phyloP scores from a whole-genome alignment of 2,113 vertebrate species.

The Callipepla californica region DNA sequence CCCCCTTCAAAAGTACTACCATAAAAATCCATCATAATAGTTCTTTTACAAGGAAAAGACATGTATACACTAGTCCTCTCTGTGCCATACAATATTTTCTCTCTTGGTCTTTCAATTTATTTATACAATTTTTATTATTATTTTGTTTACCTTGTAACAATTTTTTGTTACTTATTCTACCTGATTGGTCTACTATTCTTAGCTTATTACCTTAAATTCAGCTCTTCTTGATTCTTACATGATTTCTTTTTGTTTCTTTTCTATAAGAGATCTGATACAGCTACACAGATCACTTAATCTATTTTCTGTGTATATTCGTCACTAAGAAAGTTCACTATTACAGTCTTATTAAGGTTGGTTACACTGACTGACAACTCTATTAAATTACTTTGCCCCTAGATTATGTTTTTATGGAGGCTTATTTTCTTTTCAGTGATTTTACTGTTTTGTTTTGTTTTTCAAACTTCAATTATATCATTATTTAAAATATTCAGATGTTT shows the following conservation, averaged over 20 bases:
- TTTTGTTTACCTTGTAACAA: not conserved
- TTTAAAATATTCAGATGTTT: constrained; percentile 1
- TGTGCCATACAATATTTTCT: not conserved
- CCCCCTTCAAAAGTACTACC: not conserved
- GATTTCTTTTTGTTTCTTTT: not conserved
- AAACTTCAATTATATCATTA: not conserved
- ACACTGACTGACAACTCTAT: not conserved
- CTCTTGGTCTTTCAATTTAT: not conserved
- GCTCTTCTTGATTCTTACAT: not conserved
- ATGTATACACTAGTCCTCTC: not conserved
- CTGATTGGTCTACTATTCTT: not conserved
- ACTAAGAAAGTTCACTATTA: not conserved
- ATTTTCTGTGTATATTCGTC: not conserved
- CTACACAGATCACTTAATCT: not conserved
- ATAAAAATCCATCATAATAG: not conserved
- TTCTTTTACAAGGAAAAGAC: not conserved
- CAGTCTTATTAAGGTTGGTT: not conserved
- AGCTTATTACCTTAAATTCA: not conserved
- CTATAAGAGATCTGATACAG: not conserved
- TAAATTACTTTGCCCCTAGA: not conserved
- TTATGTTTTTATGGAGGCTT: not conserved
- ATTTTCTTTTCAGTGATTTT: not conserved
- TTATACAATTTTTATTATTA: not conserved
- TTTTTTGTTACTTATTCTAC: not conserved
- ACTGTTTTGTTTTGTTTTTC: not conserved